Percentiles rank a stretch among this genome's conserved stretches.
Evolutionary conservation across 2,888 invertebrate species (phyloP).

Genomic region (Drosophila subsilvestris): DNA sequence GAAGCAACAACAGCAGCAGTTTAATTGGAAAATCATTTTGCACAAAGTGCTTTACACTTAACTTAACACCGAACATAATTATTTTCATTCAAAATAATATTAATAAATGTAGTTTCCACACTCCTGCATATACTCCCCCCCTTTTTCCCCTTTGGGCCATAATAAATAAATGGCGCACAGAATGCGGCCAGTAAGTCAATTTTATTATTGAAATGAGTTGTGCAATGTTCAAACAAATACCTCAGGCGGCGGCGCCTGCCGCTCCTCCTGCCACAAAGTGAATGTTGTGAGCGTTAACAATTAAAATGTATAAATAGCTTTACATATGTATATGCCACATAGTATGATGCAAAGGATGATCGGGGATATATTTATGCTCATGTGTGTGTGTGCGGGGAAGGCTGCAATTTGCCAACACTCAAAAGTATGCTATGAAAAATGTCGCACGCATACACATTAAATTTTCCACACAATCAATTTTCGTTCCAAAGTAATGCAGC

Average conservation of each 20-base stretch:
- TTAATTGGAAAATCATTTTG: slow-evolving; percentile 43
- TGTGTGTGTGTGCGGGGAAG: slow-evolving; percentile 29
- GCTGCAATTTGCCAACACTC: slow-evolving; percentile 68
- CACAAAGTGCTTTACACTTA: slow-evolving; percentile 73
- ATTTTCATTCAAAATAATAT: slow-evolving; percentile 67
- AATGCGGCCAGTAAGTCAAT: slow-evolving; percentile 74
- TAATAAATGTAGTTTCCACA: slow-evolving; percentile 39
- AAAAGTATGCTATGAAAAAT: slow-evolving; percentile 74
- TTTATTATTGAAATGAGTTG: slow-evolving; percentile 71
- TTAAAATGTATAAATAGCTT: slow-evolving; percentile 33
- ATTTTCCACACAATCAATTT: slow-evolving; percentile 70
- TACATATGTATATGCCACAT: slow-evolving; percentile 21
- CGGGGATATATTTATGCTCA: slow-evolving; percentile 30
- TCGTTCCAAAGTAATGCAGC: slow-evolving; percentile 43
- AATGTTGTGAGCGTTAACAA: slow-evolving; percentile 47
- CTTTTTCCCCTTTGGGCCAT: slow-evolving; percentile 19
- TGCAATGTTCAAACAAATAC: slow-evolving; percentile 56
- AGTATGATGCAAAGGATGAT: not conserved
- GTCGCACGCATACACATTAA: slow-evolving; percentile 51
- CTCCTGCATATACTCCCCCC: not conserved
- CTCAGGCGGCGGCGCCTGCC: not conserved
- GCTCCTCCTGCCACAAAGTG: slow-evolving; percentile 6
- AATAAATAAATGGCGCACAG: slow-evolving; percentile 70
- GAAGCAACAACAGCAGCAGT: slow-evolving; percentile 11
- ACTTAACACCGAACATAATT: slow-evolving; percentile 73